Evolutionary conservation across 1,140 invertebrate genomes (phyloP), one percentile per base, ranked within the genome.

Genomic region (Linepithema humile): DNA sequence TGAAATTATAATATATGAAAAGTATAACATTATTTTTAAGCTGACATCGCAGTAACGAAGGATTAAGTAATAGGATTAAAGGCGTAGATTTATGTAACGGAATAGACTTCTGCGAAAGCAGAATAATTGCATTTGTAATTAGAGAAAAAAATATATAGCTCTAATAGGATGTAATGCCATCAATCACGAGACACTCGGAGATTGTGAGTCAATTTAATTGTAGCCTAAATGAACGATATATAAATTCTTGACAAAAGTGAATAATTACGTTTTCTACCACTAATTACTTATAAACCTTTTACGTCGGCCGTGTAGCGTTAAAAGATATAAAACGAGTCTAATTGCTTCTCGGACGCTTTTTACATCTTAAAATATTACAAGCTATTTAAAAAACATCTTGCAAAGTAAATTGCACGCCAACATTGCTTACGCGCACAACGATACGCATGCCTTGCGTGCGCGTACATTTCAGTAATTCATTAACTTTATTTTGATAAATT

Each of bases 191-290:
- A 83, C 48, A 77, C 26, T 77, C 32, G 17, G 62, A 88, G 85
- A 88, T 86, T 88, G 80, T 83, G 84, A 77, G 83, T 87, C 82
- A 82, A 88, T 90, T 88, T 90, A 88, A 90, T 77, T 88, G 83
- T 78, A 87, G 75, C 74, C 75, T 88, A 86, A 85, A 85, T 84
- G 62, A 78, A 84, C 43, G 15, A 84, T 67, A 80, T 83, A 84
- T 84, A 78, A 84, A 80, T 80, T 69, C 40, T 84, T 84, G 62
- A 84, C 50, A 78, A 60, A 78, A 59, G 26, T 84, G 48, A 9
- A 69, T 84, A 69, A 57, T 40, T 84, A 78, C 67, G n/a, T 29
- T 53, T 26, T 55, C 53, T 77, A 74, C 15, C 57, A 26, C 60
- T 73, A 69, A 38, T 53, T 62, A 55, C 20, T 84, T 65, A 67